These are phyloP conservation scores for Catocala sponsa DNA, from an alignment of 2,888 invertebrate species.

Conservation along the genomic window DNA sequence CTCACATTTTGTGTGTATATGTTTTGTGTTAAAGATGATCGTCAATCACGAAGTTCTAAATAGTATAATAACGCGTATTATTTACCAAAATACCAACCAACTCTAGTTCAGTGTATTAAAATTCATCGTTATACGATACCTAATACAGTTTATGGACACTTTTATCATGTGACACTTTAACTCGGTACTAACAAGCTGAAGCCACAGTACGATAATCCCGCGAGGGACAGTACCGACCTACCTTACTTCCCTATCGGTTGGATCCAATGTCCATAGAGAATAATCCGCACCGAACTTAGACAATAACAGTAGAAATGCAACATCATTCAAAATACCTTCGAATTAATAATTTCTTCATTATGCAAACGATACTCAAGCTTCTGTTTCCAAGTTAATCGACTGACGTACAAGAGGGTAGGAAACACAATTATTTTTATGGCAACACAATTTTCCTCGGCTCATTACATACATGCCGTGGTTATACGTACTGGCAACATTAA, in stretches of 20 bases:
- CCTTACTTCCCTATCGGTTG: constrained; percentile 5
- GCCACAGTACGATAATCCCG: neutral
- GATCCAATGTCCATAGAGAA: constrained; percentile 10
- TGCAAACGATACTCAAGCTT: constrained; percentile 40
- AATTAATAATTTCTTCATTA: constrained; percentile 31
- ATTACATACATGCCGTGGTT: constrained; percentile 85
- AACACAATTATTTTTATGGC: constrained; percentile 87
- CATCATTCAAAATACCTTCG: constrained; percentile 7
- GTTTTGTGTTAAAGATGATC: too few species aligned
- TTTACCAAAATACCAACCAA: too few species aligned
- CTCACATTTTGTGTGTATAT: too few species aligned
- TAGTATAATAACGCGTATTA: too few species aligned
- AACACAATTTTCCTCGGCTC: constrained; percentile 87
- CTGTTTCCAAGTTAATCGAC: constrained; percentile 65
- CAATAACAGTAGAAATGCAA: constrained; percentile 1
- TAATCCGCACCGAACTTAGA: neutral
- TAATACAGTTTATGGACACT: neutral
- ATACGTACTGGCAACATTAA: constrained; percentile 83
- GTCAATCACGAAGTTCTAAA: too few species aligned
- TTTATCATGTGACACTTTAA: neutral
- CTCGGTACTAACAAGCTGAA: neutral
- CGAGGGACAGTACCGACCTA: neutral
- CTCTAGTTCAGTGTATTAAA: too few species aligned
- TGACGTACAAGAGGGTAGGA: constrained; percentile 71
- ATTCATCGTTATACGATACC: too few species aligned